Evolutionary conservation across 2,888 invertebrate species (phyloP), one percentile per base, ranked within the genome.

Genomic region (Meliscaeva auricollis): DNA sequence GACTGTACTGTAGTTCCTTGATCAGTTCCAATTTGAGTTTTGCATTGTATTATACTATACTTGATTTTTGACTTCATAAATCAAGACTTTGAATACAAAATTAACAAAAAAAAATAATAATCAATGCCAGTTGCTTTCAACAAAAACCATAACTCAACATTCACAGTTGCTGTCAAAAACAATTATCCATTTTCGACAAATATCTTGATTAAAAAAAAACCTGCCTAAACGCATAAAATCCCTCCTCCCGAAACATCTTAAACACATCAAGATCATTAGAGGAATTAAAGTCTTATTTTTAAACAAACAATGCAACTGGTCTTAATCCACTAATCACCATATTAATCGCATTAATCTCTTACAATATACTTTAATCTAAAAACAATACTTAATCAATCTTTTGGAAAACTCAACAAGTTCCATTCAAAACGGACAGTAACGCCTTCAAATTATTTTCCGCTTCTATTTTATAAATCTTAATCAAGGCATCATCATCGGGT

Each of bases 351-450:
- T 79, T 68, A 52, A 70, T 22, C 41, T 64, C 22, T 15, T 54
- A 48, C 15, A 22, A 48, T 35, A 58, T 17, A 11, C 32, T 52
- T 76, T 58, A 68, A 69, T 52, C 64, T 26, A 54, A 60, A 60
- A 54, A 22, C 58, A 74, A 79, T 68, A 79, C 74, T 74, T 79
- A 38, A 66, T 52, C 32, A 74, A 79, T 78, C 56, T 62, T 73
- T 56, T 48, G 44, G 62, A 64, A 66, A 75, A 38, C 41, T 41
- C 50, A 68, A 68, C 69, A 70, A 77, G 62, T 64, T 22, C 62
- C 58, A 52, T 54, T 68, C 52, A 60, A n/a, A 70, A 54, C 22
- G 15, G n/a, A 17, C 41, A 56, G 76, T 22, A 64, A 76, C 76
- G 81, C 76, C 81, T 46, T 60, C 62, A 30, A 80, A 62, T 13